Conservation (phyloP, 2,113 vertebrate species). For the Percopsis transmontana region DNA sequence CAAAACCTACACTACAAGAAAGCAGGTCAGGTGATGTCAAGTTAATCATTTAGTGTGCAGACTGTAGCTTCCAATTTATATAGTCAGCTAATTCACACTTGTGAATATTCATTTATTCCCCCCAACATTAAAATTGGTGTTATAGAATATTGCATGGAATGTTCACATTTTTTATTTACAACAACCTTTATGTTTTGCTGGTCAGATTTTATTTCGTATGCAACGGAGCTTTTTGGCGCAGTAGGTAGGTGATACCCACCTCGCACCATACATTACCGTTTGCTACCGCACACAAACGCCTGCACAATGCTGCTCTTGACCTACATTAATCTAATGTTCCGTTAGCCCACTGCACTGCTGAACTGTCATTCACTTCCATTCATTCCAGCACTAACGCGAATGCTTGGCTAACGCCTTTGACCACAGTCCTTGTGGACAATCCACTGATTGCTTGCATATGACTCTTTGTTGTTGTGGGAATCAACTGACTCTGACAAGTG, state of each 20-base stretch:
- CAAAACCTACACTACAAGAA: background rate
- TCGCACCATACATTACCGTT: slow-evolving; percentile 20
- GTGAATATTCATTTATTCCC: slow-evolving; percentile 7
- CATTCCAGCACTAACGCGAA: slow-evolving; percentile 8
- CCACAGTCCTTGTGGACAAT: slow-evolving; percentile 8
- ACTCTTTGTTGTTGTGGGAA: slow-evolving; percentile 43
- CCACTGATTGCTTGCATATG: background rate
- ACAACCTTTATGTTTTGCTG: slow-evolving; percentile 76
- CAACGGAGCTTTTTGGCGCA: slow-evolving; percentile 87
- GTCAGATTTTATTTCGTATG: slow-evolving; percentile 91
- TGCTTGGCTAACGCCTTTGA: slow-evolving; percentile 17
- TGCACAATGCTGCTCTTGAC: slow-evolving; percentile 26
- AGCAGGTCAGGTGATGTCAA: slow-evolving; percentile 3
- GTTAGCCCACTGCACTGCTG: slow-evolving; percentile 6
- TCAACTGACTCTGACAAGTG: slow-evolving; percentile 10
- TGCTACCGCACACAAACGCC: slow-evolving; percentile 24
- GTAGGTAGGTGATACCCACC: slow-evolving; percentile 85
- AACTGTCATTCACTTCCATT: slow-evolving; percentile 24
- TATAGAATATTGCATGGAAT: slow-evolving; percentile 74
- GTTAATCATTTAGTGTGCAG: background rate
- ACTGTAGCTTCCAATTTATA: background rate
- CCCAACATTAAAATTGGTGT: slow-evolving; percentile 30
- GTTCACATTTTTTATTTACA: slow-evolving; percentile 62
- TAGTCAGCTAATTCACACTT: background rate
- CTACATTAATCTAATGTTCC: slow-evolving; percentile 50